A percentile compares a stretch with the other conserved stretches of the same genome.
phyloP scores from a whole-genome alignment of 2,888 invertebrate genomes.

The Erannis defoliaria region DNA sequence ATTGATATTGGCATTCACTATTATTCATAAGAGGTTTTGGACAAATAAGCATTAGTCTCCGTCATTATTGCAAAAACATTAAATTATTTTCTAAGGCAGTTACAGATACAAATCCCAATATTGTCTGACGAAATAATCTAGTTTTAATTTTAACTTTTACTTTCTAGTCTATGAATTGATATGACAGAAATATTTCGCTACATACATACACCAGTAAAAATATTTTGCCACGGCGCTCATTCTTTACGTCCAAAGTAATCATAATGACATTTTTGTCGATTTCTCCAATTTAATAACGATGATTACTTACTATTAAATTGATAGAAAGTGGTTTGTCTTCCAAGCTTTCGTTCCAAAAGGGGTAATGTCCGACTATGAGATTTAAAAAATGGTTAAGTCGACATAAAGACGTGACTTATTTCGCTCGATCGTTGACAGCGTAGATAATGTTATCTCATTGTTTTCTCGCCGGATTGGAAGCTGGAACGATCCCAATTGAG shows the following conservation, averaged over 20 bases:
- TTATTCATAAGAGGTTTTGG: too few relatives aligned
- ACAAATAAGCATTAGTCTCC: too few relatives aligned
- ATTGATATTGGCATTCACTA: too few relatives aligned
- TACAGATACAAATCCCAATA: too few relatives aligned
- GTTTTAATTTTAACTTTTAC: background rate
- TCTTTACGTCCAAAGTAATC: conserved; percentile 25
- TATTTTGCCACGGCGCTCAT: conserved; percentile 17
- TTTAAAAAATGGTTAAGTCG: conserved; percentile 35
- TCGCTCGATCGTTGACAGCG: conserved; percentile 67
- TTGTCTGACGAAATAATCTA: too few relatives aligned
- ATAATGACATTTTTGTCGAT: conserved; percentile 36
- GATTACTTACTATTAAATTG: conserved; percentile 42
- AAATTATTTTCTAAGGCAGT: too few relatives aligned
- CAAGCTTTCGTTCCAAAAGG: conserved; percentile 53
- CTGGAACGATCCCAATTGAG: conserved; percentile 59
- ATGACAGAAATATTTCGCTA: conserved; percentile 8
- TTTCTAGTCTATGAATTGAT: background rate
- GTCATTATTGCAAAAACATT: too few relatives aligned
- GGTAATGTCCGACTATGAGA: conserved; percentile 58
- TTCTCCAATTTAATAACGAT: conserved; percentile 44
- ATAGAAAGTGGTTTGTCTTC: conserved; percentile 39
- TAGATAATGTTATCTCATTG: conserved; percentile 68
- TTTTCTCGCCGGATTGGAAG: conserved; percentile 56
- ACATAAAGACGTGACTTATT: conserved; percentile 62
- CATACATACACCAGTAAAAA: background rate